Evolutionary conservation across 2,888 invertebrate species (phyloP).

Genomic region (Crepidodera aurea): DNA sequence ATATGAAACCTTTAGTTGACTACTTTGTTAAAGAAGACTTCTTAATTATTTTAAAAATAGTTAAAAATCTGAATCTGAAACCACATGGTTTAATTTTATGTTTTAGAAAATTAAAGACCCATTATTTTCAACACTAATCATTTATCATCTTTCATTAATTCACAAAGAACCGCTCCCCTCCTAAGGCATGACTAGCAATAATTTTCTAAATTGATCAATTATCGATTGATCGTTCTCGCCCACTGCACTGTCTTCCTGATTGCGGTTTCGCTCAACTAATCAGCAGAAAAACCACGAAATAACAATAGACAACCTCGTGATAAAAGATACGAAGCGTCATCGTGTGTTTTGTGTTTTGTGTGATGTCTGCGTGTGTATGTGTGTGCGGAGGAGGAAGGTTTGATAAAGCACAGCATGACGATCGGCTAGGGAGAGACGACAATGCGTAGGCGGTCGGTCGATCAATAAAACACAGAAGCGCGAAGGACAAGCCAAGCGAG

Average conservation of each 20-base stretch:
- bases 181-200: constrained; percentile 2
- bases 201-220: constrained; percentile 12
- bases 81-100: too few species aligned
- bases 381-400: constrained; percentile 24
- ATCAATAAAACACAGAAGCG: constrained; percentile 42
- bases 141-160: not conserved
- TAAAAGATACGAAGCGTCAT: constrained; percentile 31
- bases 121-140: too few species aligned
- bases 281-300: constrained; percentile 30
- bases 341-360: constrained; percentile 18
- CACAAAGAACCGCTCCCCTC: not conserved
- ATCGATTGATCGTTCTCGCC: constrained; percentile 21
- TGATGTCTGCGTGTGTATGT: constrained; percentile 14
- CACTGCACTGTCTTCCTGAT: constrained; percentile 16
- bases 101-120: too few species aligned
- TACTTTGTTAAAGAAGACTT: too few species aligned
- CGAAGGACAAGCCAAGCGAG: constrained; percentile 29
- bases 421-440: constrained; percentile 32
- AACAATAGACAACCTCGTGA: constrained; percentile 26
- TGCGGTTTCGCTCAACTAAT: constrained; percentile 29
- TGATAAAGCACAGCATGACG: constrained; percentile 37
- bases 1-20: too few species aligned
- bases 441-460: constrained; percentile 38
- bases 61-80: too few species aligned
- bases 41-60: too few species aligned